Evolutionary conservation across 2,113 vertebrate genomes (phyloP).

Genomic region (Gadus chalcogrammus): DNA sequence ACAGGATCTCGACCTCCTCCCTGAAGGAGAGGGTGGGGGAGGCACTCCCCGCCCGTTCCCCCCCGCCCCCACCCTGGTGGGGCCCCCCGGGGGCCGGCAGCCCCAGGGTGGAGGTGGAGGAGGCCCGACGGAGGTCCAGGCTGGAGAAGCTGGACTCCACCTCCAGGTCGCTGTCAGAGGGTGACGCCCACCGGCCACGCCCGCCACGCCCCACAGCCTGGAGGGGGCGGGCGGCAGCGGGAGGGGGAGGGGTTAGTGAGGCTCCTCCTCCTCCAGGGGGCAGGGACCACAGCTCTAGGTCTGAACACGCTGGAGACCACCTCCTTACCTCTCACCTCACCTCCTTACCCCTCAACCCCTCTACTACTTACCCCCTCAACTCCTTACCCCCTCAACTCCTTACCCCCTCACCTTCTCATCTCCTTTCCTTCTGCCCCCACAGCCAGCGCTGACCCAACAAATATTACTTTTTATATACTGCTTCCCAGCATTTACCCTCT

Average conservation of each 20-base stretch:
- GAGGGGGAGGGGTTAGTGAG: slow-evolving; percentile 49
- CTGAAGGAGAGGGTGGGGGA: slow-evolving; percentile 35
- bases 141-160: slow-evolving; percentile 63
- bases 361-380: no score
- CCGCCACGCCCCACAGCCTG: background rate
- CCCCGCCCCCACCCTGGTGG: background rate
- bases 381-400: no score
- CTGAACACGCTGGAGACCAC: no score
- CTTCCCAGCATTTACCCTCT: no score
- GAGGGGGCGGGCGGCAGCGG: slow-evolving; percentile 25
- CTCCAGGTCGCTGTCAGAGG: slow-evolving; percentile 70
- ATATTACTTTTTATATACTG: no score
- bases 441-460: no score
- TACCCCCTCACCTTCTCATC: no score
- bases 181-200: slow-evolving; percentile 36
- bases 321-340: no score
- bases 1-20: slow-evolving; percentile 63
- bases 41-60: background rate
- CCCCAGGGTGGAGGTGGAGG: background rate
- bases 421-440: no score
- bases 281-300: no score
- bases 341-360: no score
- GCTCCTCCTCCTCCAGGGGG: no score
- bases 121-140: slow-evolving; percentile 46
- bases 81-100: slow-evolving; percentile 20